Evolutionary conservation across 2,797 vertebrate species (phyloP).

Genomic region (Parauchenoglanis ngamensis): DNA sequence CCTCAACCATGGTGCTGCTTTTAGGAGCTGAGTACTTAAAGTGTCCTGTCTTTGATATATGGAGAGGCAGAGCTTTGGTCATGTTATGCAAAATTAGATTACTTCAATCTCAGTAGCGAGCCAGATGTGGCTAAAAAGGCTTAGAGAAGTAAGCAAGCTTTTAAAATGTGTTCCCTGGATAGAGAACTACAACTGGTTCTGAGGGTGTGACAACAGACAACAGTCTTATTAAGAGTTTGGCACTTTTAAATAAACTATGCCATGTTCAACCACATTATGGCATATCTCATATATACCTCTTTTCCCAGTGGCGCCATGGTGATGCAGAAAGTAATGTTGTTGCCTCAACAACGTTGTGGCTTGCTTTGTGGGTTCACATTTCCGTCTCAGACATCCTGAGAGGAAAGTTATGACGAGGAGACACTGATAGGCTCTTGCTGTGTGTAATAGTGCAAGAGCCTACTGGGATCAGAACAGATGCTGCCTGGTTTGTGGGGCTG

Average conservation of each 20-base stretch:
- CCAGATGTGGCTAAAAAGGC: not conserved
- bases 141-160: not conserved
- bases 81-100: not conserved
- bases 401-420: conserved; percentile 22
- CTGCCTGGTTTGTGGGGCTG: conserved; percentile 37
- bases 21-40: not conserved
- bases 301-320: not conserved
- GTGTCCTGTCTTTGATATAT: conserved; percentile 13
- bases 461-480: conserved; percentile 52
- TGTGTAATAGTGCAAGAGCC: conserved; percentile 32
- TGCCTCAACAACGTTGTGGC: not conserved
- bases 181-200: not conserved
- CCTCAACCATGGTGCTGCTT: conserved; percentile 11
- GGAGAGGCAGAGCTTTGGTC: not conserved
- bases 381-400: conserved; percentile 25
- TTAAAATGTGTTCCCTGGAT: not conserved
- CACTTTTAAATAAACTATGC: not conserved
- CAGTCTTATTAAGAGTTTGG: not conserved
- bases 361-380: conserved; percentile 26
- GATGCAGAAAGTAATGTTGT: not conserved
- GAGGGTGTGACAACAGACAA: not conserved
- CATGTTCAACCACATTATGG: not conserved
- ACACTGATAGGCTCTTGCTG: conserved; percentile 37
- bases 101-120: not conserved
- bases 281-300: no score